These are phyloP conservation scores for Epistrophe eligans DNA, from an alignment of 2,888 invertebrate genomes.

Conservation along the genomic window DNA sequence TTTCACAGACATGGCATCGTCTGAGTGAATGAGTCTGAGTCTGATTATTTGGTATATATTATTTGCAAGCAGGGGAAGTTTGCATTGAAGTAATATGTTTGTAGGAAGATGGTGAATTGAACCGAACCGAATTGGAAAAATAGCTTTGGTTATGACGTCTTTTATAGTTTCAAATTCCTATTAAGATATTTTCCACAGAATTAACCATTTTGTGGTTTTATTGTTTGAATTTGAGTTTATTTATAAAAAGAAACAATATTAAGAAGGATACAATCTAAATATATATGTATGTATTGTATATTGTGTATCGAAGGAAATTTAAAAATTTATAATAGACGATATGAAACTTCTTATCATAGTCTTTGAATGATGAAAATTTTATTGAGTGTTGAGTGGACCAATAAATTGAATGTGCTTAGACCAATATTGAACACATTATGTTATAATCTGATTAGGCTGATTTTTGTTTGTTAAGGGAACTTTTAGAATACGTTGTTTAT, in stretches of 20 bases:
- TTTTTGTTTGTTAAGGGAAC: neutral
- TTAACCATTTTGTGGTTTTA: conserved; percentile 41
- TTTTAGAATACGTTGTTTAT: neutral
- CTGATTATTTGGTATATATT: neutral
- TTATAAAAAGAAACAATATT: conserved; percentile 12
- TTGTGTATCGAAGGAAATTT: neutral
- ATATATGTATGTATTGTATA: neutral
- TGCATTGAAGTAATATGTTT: neutral
- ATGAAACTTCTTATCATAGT: neutral
- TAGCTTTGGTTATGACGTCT: conserved; percentile 46
- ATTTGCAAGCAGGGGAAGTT: neutral
- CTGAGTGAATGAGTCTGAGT: conserved; percentile 6
- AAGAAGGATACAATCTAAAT: conserved; percentile 1
- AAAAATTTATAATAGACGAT: neutral
- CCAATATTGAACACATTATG: neutral
- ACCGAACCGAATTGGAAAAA: conserved; percentile 22
- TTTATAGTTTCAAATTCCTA: conserved; percentile 45
- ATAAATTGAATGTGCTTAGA: neutral
- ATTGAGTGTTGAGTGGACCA: conserved; percentile 18
- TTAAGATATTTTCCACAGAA: conserved; percentile 54
- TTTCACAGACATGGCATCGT: conserved; percentile 6
- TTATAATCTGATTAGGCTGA: neutral
- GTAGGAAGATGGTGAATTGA: neutral
- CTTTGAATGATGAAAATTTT: neutral
- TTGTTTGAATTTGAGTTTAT: conserved; percentile 5